phyloP scores from a whole-genome alignment of 2,113 vertebrate species.

The Nothobranchius kuhntae region DNA sequence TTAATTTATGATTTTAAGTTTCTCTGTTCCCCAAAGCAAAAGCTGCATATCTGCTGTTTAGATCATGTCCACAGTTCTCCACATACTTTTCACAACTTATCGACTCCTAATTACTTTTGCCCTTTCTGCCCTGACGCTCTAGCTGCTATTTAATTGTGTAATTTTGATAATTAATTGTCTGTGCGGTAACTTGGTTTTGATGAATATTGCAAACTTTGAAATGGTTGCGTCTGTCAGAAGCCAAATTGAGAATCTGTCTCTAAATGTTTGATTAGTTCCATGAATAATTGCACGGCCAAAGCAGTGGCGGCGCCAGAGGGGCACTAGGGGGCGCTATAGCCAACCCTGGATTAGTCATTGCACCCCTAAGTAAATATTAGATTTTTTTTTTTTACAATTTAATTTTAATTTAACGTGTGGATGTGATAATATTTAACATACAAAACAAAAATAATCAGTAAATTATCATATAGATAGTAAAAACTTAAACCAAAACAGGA shows the following conservation, averaged over 20 bases:
- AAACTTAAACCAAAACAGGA: too few relatives aligned
- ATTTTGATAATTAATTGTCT: constrained; percentile 63
- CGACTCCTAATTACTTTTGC: constrained; percentile 57
- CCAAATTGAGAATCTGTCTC: constrained; percentile 38
- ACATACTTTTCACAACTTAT: constrained; percentile 39
- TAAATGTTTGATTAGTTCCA: constrained; percentile 28
- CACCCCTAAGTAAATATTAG: too few relatives aligned
- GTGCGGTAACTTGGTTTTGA: constrained; percentile 45
- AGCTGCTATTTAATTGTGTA: constrained; percentile 45
- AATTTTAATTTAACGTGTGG: too few relatives aligned
- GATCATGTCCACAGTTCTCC: constrained; percentile 3
- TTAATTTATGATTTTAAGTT: neutral
- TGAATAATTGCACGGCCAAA: constrained; percentile 29
- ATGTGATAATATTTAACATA: too few relatives aligned
- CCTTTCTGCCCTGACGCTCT: constrained; percentile 45
- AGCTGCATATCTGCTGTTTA: neutral
- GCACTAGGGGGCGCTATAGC: too few relatives aligned
- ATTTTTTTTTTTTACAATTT: too few relatives aligned
- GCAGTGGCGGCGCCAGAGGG: neutral
- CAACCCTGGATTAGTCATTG: too few relatives aligned
- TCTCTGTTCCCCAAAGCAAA: neutral
- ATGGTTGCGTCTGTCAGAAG: constrained; percentile 41
- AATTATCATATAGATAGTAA: too few relatives aligned
- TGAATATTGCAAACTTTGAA: constrained; percentile 53
- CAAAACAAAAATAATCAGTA: too few relatives aligned